Evolutionary conservation across 2,797 vertebrate species (phyloP), one percentile per base, ranked within the genome.

Genomic region (Cercopithecus neglectus): DNA sequence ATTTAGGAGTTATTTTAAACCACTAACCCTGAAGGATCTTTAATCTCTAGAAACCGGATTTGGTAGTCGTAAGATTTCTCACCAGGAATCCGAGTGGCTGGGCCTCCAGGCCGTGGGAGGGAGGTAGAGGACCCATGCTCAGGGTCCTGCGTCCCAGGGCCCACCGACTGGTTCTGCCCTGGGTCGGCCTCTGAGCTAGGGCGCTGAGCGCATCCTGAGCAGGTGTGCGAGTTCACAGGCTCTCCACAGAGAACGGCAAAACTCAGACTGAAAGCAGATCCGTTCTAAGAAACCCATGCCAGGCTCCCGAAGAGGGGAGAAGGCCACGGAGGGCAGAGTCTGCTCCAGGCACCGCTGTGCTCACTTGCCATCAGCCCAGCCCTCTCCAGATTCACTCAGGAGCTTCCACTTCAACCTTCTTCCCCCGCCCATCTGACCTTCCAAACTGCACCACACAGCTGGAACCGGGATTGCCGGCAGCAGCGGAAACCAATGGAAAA

Each of bases 1-100:
- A 97, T 82, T 84, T 85, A 79, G 48, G 87, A 95, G 94, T 94
- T 97, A 96, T 95, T 97, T 96, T 97, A 98, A 98, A 98, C 95
- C 95, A 86, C 94, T 95, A 95, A 96, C 85, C 95, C 85, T 86
- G 41, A 96, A 90, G 55, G 90, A 44, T 87, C 81, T 91, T 78
- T 83, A 96, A 92, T 89, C 88, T 94, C 92, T 93, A 97, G 97
- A 96, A 98, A 97, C 89, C 91, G 82, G 90, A 72, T 95, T 50
- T 90, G 83, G 88, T 33, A 26, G 1, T 28, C 82, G 61, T 24
- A 50, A 48, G 55, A 82, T 39, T 94, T 72, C 72, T 50, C 74
- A 0, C 19, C 46, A 81, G 78, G 67, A 36, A 82, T 26, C 74
- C 30, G 0, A 82, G 83, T 5, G 36, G 91, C 5, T 1, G 76